Base-by-base conservation (phyloP, 2,113 vertebrate species). In the Alligator mississippiensis region DNA sequence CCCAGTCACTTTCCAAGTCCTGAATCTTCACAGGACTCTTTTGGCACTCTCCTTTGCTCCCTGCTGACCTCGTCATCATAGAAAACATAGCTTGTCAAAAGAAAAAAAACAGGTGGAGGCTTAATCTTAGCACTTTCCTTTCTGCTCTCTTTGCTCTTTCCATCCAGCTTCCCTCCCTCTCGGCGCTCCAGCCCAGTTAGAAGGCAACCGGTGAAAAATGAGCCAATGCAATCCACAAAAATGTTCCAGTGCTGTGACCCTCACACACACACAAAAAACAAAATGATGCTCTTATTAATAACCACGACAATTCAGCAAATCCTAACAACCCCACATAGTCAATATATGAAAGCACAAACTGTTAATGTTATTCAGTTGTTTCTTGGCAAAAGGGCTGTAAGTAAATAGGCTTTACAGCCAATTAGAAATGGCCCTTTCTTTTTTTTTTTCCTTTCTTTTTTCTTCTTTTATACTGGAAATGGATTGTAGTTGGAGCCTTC, bases 1-100 rank as follows among this genome's bases (percentile, higher is more conserved):
- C 81, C 90, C 89, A 77, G 11, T 90, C 87, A 81, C 80, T 68
- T 92, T 96, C 93, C 95, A 94, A 95, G 47, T 94, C 95, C 93
- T 91, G 82, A 94, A 83, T 94, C 87, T 89, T 63, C 62, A 70
- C 77, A 90, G 61, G 78, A 47, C 85, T 85, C 81, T 47, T 86
- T 82, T 91, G 89, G 88, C 91, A 90, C 34, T 75, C 94, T 95
- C 90, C 92, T 87, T 64, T 88, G 59, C 91, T 94, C 93, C 88
- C 89, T 90, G 55, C 70, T 96, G 92, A 95, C 77, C 75, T 88
- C 90, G 57, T 88, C 84, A 55, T 95, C 80, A 84, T 91, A 74
- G 82, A 85, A 96, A 95, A 94, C 64, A 87, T 87, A 74, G 77
- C 74, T 94, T 72, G 85, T 91, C 93, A 87, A 87, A 94, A 90